Evolutionary conservation across 2,888 invertebrate genomes (phyloP).

Genomic region (Sepiola atlantica): DNA sequence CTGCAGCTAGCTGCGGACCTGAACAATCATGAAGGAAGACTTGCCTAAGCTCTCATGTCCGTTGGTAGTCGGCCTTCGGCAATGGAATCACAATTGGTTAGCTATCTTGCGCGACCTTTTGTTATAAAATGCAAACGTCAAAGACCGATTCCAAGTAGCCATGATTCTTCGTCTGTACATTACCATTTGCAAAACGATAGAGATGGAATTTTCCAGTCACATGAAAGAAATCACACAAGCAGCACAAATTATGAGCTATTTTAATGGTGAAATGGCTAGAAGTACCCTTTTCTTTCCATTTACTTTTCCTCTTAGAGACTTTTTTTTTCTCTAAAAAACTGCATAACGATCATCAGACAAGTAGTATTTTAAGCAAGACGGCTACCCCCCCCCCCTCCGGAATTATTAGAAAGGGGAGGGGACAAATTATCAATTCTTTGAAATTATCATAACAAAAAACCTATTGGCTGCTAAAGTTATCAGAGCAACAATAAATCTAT

Average conservation of each 20-base stretch:
- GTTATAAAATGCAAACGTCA: not conserved
- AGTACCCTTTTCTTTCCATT: not conserved
- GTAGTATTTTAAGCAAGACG: not conserved
- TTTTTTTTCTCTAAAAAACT: not conserved
- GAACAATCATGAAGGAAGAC: no score
- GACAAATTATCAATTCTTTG: not conserved
- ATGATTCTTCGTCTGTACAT: not conserved
- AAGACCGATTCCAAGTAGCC: not conserved
- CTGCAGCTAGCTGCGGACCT: no score
- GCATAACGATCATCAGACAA: not conserved
- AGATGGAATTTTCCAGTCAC: not conserved
- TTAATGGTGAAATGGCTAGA: not conserved
- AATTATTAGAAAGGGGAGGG: not conserved
- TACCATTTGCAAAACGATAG: not conserved
- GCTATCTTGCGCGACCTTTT: no score
- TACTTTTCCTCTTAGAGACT: not conserved
- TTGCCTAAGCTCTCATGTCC: no score
- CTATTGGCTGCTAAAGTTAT: not conserved
- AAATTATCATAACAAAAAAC: not conserved
- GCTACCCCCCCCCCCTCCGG: not conserved
- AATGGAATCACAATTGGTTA: no score
- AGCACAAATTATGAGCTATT: not conserved
- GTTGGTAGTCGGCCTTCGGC: no score
- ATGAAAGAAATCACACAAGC: not conserved
- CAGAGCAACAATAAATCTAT: not conserved